These are phyloP conservation scores for Melanotaenia trifasciata DNA, from an alignment of 2,797 vertebrate species.

Conservation along the genomic window DNA sequence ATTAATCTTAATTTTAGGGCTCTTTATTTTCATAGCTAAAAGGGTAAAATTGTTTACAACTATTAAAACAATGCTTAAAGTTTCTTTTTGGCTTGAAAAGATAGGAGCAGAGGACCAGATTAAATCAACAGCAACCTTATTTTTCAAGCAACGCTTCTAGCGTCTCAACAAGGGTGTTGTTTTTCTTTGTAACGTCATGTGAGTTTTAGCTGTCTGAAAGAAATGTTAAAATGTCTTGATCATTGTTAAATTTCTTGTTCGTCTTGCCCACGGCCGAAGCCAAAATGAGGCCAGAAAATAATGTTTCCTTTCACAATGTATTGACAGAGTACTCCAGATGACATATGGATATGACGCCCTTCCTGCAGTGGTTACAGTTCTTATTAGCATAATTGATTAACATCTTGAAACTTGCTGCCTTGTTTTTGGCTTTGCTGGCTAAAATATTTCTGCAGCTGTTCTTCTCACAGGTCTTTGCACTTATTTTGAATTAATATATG, in stretches of 20 bases:
- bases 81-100: constrained; percentile 46
- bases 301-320: constrained; percentile 25
- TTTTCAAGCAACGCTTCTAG: constrained; percentile 50
- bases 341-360: constrained; percentile 8
- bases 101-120: constrained; percentile 52
- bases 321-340: constrained; percentile 38
- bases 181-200: constrained; percentile 53
- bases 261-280: constrained; percentile 36
- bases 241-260: constrained; percentile 44
- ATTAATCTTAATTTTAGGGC: constrained; percentile 57
- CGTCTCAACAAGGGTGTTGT: constrained; percentile 38
- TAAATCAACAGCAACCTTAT: constrained; percentile 47
- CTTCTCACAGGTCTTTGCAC: background rate
- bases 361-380: constrained; percentile 30
- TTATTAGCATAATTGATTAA: constrained; percentile 24
- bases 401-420: constrained; percentile 21
- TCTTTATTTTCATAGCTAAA: no score
- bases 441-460: background rate
- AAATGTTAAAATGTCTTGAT: constrained; percentile 53
- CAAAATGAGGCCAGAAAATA: constrained; percentile 24
- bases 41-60: constrained; percentile 63
- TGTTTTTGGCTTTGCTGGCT: background rate
- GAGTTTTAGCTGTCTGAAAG: constrained; percentile 45
- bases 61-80: constrained; percentile 59
- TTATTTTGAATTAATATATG: no score